Percentiles rank a stretch among this genome's conserved stretches.
These are phyloP conservation scores for Alosa alosa DNA, from an alignment of 2,113 vertebrate genomes.

Conservation along the genomic window DNA sequence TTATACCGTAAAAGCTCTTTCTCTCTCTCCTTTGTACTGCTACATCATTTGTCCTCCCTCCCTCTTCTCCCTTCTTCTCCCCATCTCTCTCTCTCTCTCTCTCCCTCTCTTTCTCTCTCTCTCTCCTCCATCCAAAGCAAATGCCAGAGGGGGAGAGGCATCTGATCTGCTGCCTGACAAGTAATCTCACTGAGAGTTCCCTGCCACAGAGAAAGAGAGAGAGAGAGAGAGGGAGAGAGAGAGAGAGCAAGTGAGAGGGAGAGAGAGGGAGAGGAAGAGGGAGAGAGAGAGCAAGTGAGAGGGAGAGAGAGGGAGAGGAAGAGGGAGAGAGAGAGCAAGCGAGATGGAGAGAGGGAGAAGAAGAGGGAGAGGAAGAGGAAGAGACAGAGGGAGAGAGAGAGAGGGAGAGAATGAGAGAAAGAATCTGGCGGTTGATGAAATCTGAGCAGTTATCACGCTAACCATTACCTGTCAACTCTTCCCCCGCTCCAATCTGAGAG, in stretches of 20 bases:
- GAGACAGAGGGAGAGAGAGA: not conserved
- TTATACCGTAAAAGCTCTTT: not conserved
- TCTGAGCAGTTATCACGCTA: slow-evolving; percentile 74
- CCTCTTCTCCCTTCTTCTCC: not conserved
- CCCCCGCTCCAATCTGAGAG: slow-evolving; percentile 43
- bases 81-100: not conserved
- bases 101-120: not conserved
- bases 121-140: slow-evolving; percentile 35
- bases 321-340: not conserved
- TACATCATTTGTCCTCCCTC: too few relatives aligned
- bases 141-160: slow-evolving; percentile 21
- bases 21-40: too few relatives aligned
- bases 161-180: slow-evolving; percentile 36
- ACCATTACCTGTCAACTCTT: slow-evolving; percentile 54
- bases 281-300: not conserved
- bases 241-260: not conserved
- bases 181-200: slow-evolving; percentile 47
- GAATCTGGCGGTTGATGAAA: slow-evolving; percentile 78
- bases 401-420: slow-evolving; percentile 77
- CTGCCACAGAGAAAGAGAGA: slow-evolving; percentile 15
- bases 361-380: not conserved
- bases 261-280: not conserved
- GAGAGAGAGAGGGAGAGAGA: not conserved
- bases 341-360: not conserved
- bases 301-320: slow-evolving; percentile 76